Conservation (phyloP, 2,888 invertebrate species). For the Acleris laterana region DNA sequence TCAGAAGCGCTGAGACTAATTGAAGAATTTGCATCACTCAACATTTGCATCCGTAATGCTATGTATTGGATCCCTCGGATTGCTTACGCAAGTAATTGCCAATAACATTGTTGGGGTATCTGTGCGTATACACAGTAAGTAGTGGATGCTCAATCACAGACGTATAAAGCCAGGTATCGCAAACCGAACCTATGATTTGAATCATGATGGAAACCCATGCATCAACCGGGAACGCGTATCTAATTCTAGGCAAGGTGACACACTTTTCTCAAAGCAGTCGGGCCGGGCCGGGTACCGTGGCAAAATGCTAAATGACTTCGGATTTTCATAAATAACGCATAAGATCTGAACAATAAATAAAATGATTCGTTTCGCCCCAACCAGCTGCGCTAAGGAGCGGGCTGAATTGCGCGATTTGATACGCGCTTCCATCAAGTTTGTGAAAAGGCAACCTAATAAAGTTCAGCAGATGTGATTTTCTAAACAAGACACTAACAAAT, state of each 20-base stretch:
- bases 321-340: constrained; percentile 80
- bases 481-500: constrained; percentile 82
- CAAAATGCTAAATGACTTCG: constrained; percentile 60
- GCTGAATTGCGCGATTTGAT: constrained; percentile 78
- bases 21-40: constrained; percentile 17
- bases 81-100: constrained; percentile 31
- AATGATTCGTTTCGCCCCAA: constrained; percentile 77
- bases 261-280: constrained; percentile 63
- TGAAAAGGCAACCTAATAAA: constrained; percentile 80
- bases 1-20: constrained; percentile 18
- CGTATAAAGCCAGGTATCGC: constrained; percentile 44
- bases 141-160: constrained; percentile 51
- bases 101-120: constrained; percentile 30
- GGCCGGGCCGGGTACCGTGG: constrained; percentile 58
- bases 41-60: constrained; percentile 27
- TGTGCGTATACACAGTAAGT: constrained; percentile 21
- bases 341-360: constrained; percentile 80
- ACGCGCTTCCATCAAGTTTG: constrained; percentile 83
- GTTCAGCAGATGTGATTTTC: constrained; percentile 82
- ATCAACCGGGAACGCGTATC: constrained; percentile 70
- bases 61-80: constrained; percentile 24
- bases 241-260: constrained; percentile 80
- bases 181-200: constrained; percentile 47
- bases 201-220: constrained; percentile 55
- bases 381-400: constrained; percentile 81